Percentiles rank a stretch among this genome's conserved stretches.
Evolutionary conservation across 53 echinoderm and acorn worm genomes (phyloP).

Genomic region (Actinopyga echinites): DNA sequence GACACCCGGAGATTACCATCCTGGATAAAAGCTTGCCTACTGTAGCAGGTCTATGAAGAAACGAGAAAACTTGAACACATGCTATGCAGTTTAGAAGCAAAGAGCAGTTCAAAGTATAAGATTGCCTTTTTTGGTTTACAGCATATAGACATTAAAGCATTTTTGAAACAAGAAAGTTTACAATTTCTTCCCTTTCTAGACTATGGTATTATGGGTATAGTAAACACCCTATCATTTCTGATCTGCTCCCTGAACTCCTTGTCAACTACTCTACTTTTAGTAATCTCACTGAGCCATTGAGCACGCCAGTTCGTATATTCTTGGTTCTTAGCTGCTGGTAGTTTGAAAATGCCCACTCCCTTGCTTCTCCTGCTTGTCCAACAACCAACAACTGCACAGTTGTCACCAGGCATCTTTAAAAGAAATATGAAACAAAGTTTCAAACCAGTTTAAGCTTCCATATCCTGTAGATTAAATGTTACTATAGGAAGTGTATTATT

Average conservation of each 20-base stretch:
- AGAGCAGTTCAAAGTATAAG: too few relatives aligned
- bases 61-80: too few relatives aligned
- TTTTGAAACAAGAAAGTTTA: too few relatives aligned
- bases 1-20: too few relatives aligned
- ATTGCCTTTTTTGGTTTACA: too few relatives aligned
- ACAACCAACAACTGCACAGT: conserved; percentile 10
- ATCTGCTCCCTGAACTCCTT: conserved; percentile 4
- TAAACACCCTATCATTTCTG: neutral
- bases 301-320: neutral
- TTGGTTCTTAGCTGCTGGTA: neutral
- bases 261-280: conserved; percentile 2
- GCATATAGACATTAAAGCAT: too few relatives aligned
- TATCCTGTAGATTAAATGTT: neutral
- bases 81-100: too few relatives aligned
- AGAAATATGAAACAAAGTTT: neutral
- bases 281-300: neutral
- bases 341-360: neutral
- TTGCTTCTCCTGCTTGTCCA: conserved; percentile 13
- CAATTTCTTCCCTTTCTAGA: neutral
- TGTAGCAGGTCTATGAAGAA: too few relatives aligned
- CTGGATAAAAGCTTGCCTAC: too few relatives aligned
- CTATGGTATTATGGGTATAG: neutral
- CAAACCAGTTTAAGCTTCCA: neutral
- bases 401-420: conserved; percentile 1
- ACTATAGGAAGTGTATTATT: too few relatives aligned